Percentiles rank a stretch among this genome's conserved stretches.
Conservation (phyloP, 2,113 vertebrate species). For the Nipponia nippon region DNA sequence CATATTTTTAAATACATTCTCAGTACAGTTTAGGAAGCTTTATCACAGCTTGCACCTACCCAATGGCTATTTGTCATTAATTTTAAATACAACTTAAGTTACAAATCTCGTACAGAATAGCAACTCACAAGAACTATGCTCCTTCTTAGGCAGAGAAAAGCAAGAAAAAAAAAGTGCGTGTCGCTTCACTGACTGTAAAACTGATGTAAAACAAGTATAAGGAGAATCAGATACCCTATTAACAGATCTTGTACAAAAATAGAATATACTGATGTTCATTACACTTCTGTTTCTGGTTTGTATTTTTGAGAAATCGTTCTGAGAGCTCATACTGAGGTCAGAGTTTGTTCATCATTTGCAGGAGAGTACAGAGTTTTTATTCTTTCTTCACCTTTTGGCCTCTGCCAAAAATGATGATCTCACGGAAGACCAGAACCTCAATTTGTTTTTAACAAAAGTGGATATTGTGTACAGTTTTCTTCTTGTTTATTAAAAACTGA, state of each 20-base stretch:
- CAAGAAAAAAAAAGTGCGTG: background rate
- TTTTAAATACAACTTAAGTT: background rate
- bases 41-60: background rate
- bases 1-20: background rate
- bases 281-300: background rate
- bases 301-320: slow-evolving; percentile 20
- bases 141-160: background rate
- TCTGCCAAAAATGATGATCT: slow-evolving; percentile 22
- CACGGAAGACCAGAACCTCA: background rate
- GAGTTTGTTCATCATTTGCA: slow-evolving; percentile 50
- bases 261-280: background rate
- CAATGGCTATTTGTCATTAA: background rate
- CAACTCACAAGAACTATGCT: background rate
- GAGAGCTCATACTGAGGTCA: background rate
- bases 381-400: slow-evolving; percentile 9
- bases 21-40: background rate
- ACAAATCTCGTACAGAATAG: background rate
- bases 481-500: background rate
- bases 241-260: background rate
- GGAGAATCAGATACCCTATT: background rate
- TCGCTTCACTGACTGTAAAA: background rate
- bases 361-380: background rate
- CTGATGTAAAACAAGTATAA: background rate
- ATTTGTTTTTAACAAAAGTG: background rate
- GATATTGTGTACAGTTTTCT: background rate